Evolutionary conservation across 2,113 vertebrate genomes (phyloP), one percentile per base, ranked within the genome.

Genomic region (Puma concolor): DNA sequence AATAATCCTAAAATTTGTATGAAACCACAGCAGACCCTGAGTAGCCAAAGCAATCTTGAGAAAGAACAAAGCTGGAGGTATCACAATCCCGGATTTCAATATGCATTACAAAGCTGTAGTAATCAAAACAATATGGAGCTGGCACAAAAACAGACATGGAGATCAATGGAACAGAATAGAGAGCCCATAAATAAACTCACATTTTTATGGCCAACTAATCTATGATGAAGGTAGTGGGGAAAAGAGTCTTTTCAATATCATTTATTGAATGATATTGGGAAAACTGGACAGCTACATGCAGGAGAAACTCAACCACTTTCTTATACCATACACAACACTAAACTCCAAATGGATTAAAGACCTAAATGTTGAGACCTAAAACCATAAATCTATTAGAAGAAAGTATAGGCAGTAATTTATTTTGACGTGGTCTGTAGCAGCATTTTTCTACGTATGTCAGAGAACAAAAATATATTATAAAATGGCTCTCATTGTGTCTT

Each of bases 391-490:
- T 31, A 25, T 31, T 48, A 76, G 74, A 76, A 76, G 13, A 48
- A 76, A 48, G 44, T 25, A 76, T 17, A 76, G 27, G 72, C 25
- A 76, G 74, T 76, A 76, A 76, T n/a, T 67, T 33, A 8, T 48
- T 8, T 38, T 14, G 16, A 23, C 41, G 48, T 76, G 13, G 29
- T 41, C 74, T 2, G 4, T 48, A 48, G 41, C 7, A 48, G 4
- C 14, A 31, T 29, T 44, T 76, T 48, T 29, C 74, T 76, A 27
- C 41, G 31, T 76, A 48, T 76, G 74, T 76, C 74, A 76, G 41
- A 76, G 25, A 76, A 76, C 2, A 27, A 91, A 97, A 94, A 88
- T 89, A 38, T 72, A 11, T 93, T 79, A 25, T 67, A 91, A 67
- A 94, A 85, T 66, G 41, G 25, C 13, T 50, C 52, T 82, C 52